Evolutionary conservation across 2,797 vertebrate species (phyloP).

Genomic region (Mastacembelus armatus): DNA sequence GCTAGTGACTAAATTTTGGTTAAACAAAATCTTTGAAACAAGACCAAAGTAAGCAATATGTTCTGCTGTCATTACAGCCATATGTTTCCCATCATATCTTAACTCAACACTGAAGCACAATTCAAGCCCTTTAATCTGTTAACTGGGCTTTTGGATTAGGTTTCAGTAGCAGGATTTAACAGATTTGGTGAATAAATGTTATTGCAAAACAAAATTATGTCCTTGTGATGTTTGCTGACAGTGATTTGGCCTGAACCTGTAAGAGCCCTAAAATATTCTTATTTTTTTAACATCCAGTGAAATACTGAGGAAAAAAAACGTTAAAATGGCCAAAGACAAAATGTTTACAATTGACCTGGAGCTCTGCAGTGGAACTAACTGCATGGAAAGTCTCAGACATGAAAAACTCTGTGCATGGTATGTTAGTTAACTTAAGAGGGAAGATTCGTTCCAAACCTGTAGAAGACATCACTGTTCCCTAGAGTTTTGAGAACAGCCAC

Average conservation of each 20-base stretch:
- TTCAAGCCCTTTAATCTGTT: slow-evolving; percentile 41
- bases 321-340: slow-evolving; percentile 22
- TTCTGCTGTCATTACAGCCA: slow-evolving; percentile 39
- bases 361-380: slow-evolving; percentile 13
- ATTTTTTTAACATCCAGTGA: neutral
- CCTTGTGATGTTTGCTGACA: slow-evolving; percentile 22
- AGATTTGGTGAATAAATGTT: slow-evolving; percentile 15
- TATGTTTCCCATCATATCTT: slow-evolving; percentile 47
- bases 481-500: slow-evolving; percentile 41
- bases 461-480: slow-evolving; percentile 50
- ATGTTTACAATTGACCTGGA: slow-evolving; percentile 20
- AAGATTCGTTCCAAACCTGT: slow-evolving; percentile 34
- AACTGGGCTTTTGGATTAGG: slow-evolving; percentile 18
- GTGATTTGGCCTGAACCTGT: neutral
- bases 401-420: slow-evolving; percentile 19
- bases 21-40: slow-evolving; percentile 43
- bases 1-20: slow-evolving; percentile 30
- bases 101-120: slow-evolving; percentile 29
- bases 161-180: slow-evolving; percentile 22
- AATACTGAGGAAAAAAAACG: slow-evolving; percentile 3
- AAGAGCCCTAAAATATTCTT: neutral
- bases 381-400: slow-evolving; percentile 30
- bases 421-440: slow-evolving; percentile 27
- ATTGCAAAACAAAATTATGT: slow-evolving; percentile 31
- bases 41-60: slow-evolving; percentile 54